These are phyloP conservation scores for Psix sp. DNA, from an alignment of 1,140 invertebrate species.

Conservation along the genomic window DNA sequence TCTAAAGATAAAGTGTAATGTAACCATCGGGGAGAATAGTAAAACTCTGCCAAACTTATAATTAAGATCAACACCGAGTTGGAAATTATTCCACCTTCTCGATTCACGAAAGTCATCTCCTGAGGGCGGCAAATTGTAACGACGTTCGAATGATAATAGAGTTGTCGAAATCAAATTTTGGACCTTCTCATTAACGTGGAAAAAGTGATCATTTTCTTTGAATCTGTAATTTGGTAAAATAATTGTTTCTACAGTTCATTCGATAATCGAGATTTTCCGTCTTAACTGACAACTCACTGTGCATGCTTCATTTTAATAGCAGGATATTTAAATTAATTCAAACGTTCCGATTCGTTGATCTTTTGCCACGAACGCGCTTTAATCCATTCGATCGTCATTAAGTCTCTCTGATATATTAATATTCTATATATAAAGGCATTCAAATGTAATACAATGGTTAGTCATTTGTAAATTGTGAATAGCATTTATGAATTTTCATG, in stretches of 20 bases:
- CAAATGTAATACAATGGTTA: not conserved
- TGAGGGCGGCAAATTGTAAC: too few species aligned
- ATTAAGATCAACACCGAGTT: not conserved
- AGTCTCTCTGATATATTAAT: conserved; percentile 26
- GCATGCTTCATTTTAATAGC: conserved; percentile 9
- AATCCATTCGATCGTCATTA: conserved; percentile 24
- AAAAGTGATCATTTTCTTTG: too few species aligned
- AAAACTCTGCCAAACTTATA: not conserved
- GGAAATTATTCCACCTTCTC: too few species aligned
- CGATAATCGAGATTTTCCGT: conserved; percentile 7
- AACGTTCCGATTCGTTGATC: conserved; percentile 31
- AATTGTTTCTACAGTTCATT: not conserved
- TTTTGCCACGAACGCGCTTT: conserved; percentile 11
- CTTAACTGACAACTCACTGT: conserved; percentile 10
- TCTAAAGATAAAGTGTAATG: not conserved
- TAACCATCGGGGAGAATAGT: not conserved
- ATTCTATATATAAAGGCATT: conserved; percentile 13
- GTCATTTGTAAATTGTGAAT: too few species aligned
- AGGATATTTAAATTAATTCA: conserved; percentile 34
- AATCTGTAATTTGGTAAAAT: too few species aligned
- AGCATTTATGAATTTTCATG: too few species aligned
- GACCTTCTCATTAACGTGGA: too few species aligned
- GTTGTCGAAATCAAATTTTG: too few species aligned
- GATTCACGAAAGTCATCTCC: too few species aligned
- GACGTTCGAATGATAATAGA: too few species aligned